Evolutionary conservation across 35 echinoderm and acorn worm genomes (phyloP).

Genomic region (Apostichopus californicus): DNA sequence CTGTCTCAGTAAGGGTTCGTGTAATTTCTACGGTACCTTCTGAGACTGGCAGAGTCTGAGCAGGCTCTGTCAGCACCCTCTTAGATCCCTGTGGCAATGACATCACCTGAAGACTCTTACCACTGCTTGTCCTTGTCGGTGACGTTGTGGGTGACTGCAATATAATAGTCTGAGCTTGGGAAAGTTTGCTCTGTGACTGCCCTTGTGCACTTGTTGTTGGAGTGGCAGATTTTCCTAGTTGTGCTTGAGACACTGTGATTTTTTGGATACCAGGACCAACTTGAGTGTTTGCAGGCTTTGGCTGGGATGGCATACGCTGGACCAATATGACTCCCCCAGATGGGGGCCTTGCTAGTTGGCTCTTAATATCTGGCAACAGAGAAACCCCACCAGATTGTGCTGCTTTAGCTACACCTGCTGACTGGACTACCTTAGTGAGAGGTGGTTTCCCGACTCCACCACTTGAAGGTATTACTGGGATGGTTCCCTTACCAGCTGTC

Average conservation of each 20-base stretch:
- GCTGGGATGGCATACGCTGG: slow-evolving; percentile 65
- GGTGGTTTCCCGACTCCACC: slow-evolving; percentile 54
- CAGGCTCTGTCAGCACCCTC: slow-evolving; percentile 23
- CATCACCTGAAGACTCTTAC: slow-evolving; percentile 31
- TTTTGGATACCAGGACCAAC: slow-evolving; percentile 65
- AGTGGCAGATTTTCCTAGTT: not conserved
- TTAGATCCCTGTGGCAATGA: slow-evolving; percentile 13
- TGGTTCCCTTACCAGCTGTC: slow-evolving; percentile 37
- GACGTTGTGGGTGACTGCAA: slow-evolving; percentile 48
- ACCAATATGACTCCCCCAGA: slow-evolving; percentile 90
- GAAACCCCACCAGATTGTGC: slow-evolving; percentile 57
- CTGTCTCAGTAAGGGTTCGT: slow-evolving; percentile 22
- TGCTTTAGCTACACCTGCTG: slow-evolving; percentile 36
- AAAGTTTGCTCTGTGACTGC: slow-evolving; percentile 15
- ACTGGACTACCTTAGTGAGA: slow-evolving; percentile 66
- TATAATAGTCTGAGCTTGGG: slow-evolving; percentile 37
- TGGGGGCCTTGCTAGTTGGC: slow-evolving; percentile 74
- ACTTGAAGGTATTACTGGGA: slow-evolving; percentile 23
- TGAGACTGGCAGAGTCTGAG: slow-evolving; percentile 40
- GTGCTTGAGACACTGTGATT: slow-evolving; percentile 57
- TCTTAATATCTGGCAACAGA: slow-evolving; percentile 85
- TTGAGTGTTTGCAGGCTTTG: slow-evolving; percentile 67
- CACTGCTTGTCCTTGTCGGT: not conserved
- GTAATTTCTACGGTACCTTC: slow-evolving; percentile 49
- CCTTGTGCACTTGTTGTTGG: not conserved